Evolutionary conservation across 2,888 invertebrate species (phyloP).

Genomic region (Microdon myrmicae): DNA sequence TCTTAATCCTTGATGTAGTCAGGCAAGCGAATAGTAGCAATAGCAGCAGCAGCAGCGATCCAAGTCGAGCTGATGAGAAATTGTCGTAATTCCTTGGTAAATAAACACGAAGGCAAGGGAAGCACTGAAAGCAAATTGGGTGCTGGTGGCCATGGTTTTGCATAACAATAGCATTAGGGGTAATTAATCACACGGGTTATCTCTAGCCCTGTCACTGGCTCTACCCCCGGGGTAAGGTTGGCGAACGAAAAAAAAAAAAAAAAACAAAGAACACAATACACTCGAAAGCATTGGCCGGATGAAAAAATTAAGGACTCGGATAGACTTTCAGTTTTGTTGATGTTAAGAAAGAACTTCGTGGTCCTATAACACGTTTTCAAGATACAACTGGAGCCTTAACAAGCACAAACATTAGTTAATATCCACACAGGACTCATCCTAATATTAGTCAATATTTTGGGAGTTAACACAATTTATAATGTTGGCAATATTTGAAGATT

Average conservation of each 20-base stretch:
- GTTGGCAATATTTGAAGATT: no score
- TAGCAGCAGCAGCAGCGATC: constrained; percentile 7
- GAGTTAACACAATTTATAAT: no score
- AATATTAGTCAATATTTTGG: no score
- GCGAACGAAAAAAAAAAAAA: constrained; percentile 10
- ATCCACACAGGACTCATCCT: no score
- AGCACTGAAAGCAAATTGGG: constrained; percentile 38
- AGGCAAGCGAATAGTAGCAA: constrained; percentile 2
- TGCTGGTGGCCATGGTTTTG: constrained; percentile 46
- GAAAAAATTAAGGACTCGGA: no score
- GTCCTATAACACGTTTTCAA: no score
- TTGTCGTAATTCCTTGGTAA: constrained; percentile 43
- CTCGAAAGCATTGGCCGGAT: no score
- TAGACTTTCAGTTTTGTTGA: no score
- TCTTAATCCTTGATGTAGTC: constrained; percentile 45
- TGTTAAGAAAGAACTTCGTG: no score
- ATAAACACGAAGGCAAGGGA: constrained; percentile 46
- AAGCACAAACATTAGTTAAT: no score
- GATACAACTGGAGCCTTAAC: no score
- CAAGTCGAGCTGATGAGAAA: constrained; percentile 50
- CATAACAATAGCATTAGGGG: constrained; percentile 50
- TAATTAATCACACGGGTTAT: constrained; percentile 50
- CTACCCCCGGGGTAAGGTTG: constrained; percentile 24
- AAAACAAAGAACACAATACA: neutral
- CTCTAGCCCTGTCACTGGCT: constrained; percentile 36